phyloP scores from a whole-genome alignment of 2,888 invertebrate genomes.

The Miltochrista miniata region DNA sequence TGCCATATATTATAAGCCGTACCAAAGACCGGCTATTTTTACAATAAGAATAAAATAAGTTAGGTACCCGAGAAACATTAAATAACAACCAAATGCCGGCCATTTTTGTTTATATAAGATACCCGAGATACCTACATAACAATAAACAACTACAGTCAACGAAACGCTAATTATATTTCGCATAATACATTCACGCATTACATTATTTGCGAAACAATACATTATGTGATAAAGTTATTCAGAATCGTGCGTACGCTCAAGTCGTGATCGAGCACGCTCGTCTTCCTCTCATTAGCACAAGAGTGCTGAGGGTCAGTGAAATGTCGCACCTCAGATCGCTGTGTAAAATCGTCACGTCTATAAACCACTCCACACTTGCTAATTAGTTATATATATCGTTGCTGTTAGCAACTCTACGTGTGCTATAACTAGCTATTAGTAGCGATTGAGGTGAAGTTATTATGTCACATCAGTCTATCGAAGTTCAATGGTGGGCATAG shows the following conservation, averaged over 20 bases:
- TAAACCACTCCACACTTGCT: conserved; percentile 18
- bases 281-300: conserved; percentile 19
- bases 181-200: conserved; percentile 9
- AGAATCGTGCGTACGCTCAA: conserved; percentile 6
- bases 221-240: conserved; percentile 7
- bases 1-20: no score
- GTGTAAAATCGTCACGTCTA: conserved; percentile 10
- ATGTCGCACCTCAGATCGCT: conserved; percentile 30
- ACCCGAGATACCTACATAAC: no score
- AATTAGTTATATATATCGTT: conserved; percentile 24
- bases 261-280: conserved; percentile 12
- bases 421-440: conserved; percentile 1
- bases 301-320: conserved; percentile 22
- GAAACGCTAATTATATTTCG: neutral
- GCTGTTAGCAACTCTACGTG: conserved; percentile 12
- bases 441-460: neutral
- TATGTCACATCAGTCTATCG: no score
- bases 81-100: no score
- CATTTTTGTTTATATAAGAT: no score
- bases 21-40: no score
- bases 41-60: no score
- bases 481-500: no score
- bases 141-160: no score
- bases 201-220: conserved; percentile 10
- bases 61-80: no score